These are phyloP conservation scores for Ursus arctos DNA, from an alignment of 2,113 vertebrate genomes.

Conservation along the genomic window DNA sequence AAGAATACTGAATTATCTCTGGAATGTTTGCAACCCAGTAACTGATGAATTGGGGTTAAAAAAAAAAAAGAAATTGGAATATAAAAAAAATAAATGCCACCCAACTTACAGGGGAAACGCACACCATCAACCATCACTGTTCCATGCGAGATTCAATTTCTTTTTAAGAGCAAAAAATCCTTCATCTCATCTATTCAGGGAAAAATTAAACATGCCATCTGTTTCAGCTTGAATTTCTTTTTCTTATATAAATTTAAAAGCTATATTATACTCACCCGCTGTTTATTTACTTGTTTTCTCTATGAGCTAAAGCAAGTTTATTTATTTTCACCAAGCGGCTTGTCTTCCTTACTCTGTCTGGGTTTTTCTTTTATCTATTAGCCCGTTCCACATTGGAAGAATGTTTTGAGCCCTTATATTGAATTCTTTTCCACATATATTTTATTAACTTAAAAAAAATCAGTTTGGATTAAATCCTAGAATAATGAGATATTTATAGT, in stretches of 20 bases:
- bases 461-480: neutral
- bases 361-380: neutral
- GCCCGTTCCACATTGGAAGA: neutral
- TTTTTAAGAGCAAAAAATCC: neutral
- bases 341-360: neutral
- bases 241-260: neutral
- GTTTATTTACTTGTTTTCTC: neutral
- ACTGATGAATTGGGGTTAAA: neutral
- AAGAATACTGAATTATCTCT: neutral
- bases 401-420: neutral
- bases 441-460: conserved; percentile 45
- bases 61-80: neutral
- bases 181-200: neutral
- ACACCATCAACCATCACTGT: too few relatives aligned
- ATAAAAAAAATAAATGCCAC: conserved; percentile 20
- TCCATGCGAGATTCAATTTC: neutral
- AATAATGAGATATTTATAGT: conserved; percentile 23
- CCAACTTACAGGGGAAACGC: fast-evolving
- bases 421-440: conserved; percentile 16
- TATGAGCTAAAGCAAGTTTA: neutral
- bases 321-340: neutral
- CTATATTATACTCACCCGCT: neutral
- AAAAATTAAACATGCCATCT: neutral
- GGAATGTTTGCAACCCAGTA: neutral
- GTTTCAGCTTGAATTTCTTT: neutral